A percentile compares a stretch with the other conserved stretches of the same genome.
Evolutionary conservation across 2,797 vertebrate genomes (phyloP).

Genomic region (Xenopus petersii): DNA sequence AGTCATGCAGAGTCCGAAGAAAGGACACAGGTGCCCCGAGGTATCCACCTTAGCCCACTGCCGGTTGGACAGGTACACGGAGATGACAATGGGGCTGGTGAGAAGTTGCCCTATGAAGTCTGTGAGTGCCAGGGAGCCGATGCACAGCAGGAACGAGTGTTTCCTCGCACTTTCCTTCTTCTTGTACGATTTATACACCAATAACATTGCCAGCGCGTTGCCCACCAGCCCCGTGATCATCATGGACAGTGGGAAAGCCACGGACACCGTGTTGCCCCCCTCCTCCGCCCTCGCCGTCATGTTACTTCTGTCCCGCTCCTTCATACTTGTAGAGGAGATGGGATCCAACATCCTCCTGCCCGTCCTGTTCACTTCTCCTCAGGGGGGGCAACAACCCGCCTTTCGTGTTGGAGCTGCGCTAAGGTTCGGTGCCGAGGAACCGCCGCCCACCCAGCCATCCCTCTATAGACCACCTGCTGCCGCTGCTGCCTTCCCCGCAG

Average conservation of each 20-base stretch:
- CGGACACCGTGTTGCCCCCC: slow-evolving; percentile 75
- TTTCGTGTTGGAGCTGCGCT: not conserved
- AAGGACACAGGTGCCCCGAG: slow-evolving; percentile 78
- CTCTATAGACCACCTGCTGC: not conserved
- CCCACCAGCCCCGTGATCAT: slow-evolving; percentile 90
- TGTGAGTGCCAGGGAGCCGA: slow-evolving; percentile 86
- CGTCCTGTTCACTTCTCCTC: not conserved
- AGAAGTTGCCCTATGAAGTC: slow-evolving; percentile 90
- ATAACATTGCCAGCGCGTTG: slow-evolving; percentile 84
- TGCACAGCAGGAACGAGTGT: slow-evolving; percentile 88
- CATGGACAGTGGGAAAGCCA: slow-evolving; percentile 86
- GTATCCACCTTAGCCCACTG: slow-evolving; percentile 79
- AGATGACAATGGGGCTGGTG: slow-evolving; percentile 89
- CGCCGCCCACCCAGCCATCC: not conserved
- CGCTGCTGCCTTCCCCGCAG: not conserved
- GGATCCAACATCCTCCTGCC: slow-evolving; percentile 56
- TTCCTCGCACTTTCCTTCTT: slow-evolving; percentile 82
- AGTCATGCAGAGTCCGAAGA: slow-evolving; percentile 93
- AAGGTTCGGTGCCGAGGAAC: not conserved
- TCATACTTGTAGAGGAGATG: slow-evolving; percentile 56
- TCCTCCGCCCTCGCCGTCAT: slow-evolving; percentile 8
- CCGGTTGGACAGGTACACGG: slow-evolving; percentile 77
- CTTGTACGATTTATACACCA: slow-evolving; percentile 82
- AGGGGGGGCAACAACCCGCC: fast-evolving
- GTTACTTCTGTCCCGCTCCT: slow-evolving; percentile 50